These are phyloP conservation scores for Acanthochromis polyacanthus DNA, from an alignment of 2,113 vertebrate species.

Conservation along the genomic window DNA sequence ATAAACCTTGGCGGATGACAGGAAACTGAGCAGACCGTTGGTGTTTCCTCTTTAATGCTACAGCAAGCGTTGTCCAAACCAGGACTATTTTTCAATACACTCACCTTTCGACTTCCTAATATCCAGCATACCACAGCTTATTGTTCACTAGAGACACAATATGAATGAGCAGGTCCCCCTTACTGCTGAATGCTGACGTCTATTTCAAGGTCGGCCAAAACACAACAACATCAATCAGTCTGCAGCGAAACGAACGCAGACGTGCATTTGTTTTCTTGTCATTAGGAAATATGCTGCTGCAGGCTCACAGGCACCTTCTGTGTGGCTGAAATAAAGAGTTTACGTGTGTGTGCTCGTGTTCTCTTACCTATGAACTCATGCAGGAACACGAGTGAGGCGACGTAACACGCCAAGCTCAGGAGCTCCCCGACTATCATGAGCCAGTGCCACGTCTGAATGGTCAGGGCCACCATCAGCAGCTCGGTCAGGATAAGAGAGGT, in stretches of 20 bases:
- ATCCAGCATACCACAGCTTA: slow-evolving; percentile 43
- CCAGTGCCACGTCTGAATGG: slow-evolving; percentile 98
- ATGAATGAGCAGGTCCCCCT: slow-evolving; percentile 3
- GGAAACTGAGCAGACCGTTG: slow-evolving; percentile 72
- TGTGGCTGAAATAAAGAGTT: neutral
- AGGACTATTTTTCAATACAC: slow-evolving; percentile 40
- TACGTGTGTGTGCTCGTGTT: neutral
- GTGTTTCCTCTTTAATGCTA: slow-evolving; percentile 78
- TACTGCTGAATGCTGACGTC: slow-evolving; percentile 56
- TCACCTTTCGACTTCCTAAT: slow-evolving; percentile 70
- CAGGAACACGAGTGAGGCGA: slow-evolving; percentile 96
- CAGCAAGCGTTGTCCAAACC: neutral
- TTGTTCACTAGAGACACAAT: slow-evolving; percentile 50
- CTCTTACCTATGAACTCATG: slow-evolving; percentile 96
- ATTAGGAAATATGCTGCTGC: neutral
- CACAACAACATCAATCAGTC: slow-evolving; percentile 29
- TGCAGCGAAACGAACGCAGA: slow-evolving; percentile 6
- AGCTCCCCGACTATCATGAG: slow-evolving; percentile 97
- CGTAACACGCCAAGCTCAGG: slow-evolving; percentile 95
- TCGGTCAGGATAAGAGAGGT: slow-evolving; percentile 97
- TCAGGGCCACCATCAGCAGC: slow-evolving; percentile 97
- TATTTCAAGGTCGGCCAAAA: slow-evolving; percentile 56
- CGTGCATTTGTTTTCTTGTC: slow-evolving; percentile 28
- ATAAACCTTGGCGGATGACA: slow-evolving; percentile 49
- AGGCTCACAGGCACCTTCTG: neutral